phyloP scores from a whole-genome alignment of 1,140 invertebrate genomes.

The Chironomus tepperi region DNA sequence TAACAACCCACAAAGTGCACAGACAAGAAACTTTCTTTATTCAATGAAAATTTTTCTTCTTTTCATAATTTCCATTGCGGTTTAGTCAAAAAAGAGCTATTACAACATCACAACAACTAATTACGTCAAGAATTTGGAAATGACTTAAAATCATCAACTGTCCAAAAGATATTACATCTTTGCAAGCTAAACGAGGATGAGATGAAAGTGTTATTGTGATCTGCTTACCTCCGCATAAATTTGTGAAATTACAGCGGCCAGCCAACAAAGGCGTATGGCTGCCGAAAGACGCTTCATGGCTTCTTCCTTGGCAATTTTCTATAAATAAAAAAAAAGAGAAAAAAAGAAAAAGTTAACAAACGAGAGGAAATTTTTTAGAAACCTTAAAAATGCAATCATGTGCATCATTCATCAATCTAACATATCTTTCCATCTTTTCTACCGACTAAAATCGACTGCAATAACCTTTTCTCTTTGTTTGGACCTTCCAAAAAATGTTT shows the following conservation, averaged over 20 bases:
- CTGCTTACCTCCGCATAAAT: slow-evolving; percentile 14
- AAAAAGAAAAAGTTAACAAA: not conserved
- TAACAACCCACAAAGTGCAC: not conserved
- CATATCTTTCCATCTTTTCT: too few species aligned
- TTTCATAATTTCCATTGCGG: not conserved
- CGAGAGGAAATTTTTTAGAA: not conserved
- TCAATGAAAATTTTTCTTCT: not conserved
- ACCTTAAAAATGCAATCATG: slow-evolving; percentile 6
- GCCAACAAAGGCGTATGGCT: slow-evolving; percentile 18
- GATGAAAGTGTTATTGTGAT: not conserved
- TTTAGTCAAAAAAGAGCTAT: not conserved
- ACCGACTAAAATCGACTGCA: too few species aligned
- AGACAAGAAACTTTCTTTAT: not conserved
- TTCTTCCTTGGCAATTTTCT: slow-evolving; percentile 10
- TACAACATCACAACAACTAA: not conserved
- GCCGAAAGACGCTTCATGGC: slow-evolving; percentile 18
- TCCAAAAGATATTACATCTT: not conserved
- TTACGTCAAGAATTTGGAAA: slow-evolving; percentile 7
- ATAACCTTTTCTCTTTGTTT: too few species aligned
- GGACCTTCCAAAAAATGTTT: too few species aligned
- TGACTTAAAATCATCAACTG: too few species aligned
- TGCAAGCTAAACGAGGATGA: not conserved
- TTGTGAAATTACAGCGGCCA: slow-evolving; percentile 21
- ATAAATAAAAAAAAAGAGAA: not conserved
- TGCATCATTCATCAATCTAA: not conserved